Conservation (phyloP, 2,113 vertebrate genomes). For the Nothocercus nigrocapillus region DNA sequence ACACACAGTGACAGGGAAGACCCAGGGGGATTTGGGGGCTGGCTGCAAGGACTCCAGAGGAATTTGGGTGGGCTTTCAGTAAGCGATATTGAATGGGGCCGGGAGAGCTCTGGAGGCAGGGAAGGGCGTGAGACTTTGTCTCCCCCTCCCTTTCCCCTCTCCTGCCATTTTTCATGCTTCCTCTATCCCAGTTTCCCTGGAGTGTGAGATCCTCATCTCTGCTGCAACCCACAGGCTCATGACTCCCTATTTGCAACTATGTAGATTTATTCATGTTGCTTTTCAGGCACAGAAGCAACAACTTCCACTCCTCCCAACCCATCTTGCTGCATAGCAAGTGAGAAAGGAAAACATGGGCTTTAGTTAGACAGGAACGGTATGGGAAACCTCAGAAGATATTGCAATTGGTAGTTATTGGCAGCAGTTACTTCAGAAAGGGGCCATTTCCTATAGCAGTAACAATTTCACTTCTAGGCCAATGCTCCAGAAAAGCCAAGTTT, state of each 20-base stretch:
- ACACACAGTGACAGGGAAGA: neutral
- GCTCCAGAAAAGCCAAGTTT: neutral
- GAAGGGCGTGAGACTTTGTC: neutral
- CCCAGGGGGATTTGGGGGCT: neutral
- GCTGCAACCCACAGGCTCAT: neutral
- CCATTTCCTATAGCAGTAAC: fast-evolving
- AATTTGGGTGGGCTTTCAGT: neutral
- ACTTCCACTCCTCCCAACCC: neutral
- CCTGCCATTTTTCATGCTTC: neutral
- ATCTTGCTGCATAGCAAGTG: neutral
- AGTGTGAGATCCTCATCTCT: neutral
- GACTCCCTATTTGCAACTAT: neutral
- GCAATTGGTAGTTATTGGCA: neutral
- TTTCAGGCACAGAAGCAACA: neutral
- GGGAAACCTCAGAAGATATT: neutral
- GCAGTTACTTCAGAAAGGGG: neutral
- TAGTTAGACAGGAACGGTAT: neutral
- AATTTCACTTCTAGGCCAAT: neutral
- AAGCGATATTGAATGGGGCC: neutral
- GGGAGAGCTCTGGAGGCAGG: neutral
- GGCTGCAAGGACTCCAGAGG: neutral
- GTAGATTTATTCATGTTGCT: fast-evolving
- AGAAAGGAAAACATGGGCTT: neutral
- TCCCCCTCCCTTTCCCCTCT: neutral
- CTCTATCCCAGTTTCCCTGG: neutral